These are phyloP conservation scores for Leucozona laternaria DNA, from an alignment of 2,888 invertebrate species.

Conservation along the genomic window DNA sequence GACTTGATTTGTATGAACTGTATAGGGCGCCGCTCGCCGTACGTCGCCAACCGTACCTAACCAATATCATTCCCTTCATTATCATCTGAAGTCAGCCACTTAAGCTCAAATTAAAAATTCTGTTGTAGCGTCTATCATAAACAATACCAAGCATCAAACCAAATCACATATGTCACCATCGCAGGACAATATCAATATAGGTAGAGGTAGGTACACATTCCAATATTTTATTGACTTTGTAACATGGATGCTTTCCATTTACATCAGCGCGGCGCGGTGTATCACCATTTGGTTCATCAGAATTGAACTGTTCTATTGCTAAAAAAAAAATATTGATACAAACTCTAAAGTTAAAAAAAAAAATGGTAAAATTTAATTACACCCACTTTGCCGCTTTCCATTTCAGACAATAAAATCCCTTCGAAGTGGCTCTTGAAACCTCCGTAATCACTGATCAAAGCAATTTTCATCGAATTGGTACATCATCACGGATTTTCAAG, in stretches of 20 bases:
- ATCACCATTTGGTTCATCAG: background rate
- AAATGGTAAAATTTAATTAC: conserved; percentile 72
- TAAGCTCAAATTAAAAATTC: conserved; percentile 65
- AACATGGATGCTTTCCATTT: conserved; percentile 35
- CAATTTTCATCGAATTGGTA: conserved; percentile 70
- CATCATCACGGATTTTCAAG: conserved; percentile 75
- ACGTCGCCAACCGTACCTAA: too few relatives aligned
- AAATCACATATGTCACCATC: conserved; percentile 54
- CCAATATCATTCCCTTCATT: background rate
- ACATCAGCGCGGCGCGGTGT: background rate
- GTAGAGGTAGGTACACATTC: background rate
- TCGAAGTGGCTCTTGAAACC: conserved; percentile 68
- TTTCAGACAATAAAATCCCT: conserved; percentile 60
- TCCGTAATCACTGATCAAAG: conserved; percentile 73
- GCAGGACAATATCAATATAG: conserved; percentile 47
- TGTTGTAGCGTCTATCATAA: conserved; percentile 42
- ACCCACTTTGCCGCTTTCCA: conserved; percentile 58
- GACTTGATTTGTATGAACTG: conserved; percentile 1
- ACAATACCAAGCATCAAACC: background rate
- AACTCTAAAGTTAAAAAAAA: conserved; percentile 36
- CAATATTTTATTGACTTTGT: conserved; percentile 58
- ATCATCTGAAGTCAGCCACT: conserved; percentile 15
- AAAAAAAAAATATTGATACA: conserved; percentile 17
- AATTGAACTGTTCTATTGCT: conserved; percentile 35
- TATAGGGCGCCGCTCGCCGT: background rate